These are phyloP conservation scores for Sebastes minor DNA, from an alignment of 2,797 vertebrate species.

Conservation along the genomic window DNA sequence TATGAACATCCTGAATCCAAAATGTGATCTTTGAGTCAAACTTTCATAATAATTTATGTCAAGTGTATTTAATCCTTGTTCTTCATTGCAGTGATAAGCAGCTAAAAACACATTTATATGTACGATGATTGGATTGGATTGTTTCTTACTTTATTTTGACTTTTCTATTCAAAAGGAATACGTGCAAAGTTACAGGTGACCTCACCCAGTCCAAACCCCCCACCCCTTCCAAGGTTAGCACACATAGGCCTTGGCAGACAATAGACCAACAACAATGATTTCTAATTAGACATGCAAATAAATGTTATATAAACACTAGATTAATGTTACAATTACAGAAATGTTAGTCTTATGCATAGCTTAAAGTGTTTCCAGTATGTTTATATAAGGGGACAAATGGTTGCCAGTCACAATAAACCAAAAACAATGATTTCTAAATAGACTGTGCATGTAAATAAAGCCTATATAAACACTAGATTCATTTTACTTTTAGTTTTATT, in stretches of 20 bases:
- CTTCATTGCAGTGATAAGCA: neutral
- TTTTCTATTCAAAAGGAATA: too few species aligned
- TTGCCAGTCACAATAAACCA: neutral
- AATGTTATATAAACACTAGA: too few species aligned
- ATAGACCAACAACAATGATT: too few species aligned
- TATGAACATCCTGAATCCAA: neutral
- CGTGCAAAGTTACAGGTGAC: too few species aligned
- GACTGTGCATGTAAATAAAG: too few species aligned
- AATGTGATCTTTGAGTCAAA: neutral
- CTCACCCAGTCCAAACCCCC: too few species aligned
- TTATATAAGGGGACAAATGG: constrained; percentile 4
- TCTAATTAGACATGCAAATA: too few species aligned
- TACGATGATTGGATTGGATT: too few species aligned
- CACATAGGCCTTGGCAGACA: too few species aligned
- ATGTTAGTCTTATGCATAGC: too few species aligned
- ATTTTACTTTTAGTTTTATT: neutral
- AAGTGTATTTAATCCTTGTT: neutral
- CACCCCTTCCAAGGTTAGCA: too few species aligned
- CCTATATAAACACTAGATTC: neutral
- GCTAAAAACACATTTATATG: neutral
- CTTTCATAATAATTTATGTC: neutral
- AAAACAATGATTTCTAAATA: too few species aligned
- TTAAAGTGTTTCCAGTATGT: neutral
- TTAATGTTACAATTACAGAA: neutral
- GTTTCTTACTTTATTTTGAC: neutral